Evolutionary conservation across 2,113 vertebrate genomes (phyloP).

Genomic region (Colius striatus): DNA sequence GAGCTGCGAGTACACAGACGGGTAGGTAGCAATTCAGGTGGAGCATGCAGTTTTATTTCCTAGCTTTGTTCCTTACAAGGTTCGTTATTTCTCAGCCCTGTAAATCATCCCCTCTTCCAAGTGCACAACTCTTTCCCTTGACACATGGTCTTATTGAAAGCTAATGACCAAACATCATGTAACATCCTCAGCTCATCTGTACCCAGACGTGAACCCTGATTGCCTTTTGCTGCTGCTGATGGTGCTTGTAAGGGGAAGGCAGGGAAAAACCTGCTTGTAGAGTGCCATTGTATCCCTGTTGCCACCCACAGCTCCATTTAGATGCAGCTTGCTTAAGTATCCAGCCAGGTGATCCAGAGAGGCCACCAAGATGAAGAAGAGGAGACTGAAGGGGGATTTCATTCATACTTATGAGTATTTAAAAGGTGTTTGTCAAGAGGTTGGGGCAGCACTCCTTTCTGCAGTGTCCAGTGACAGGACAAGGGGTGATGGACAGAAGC

Average conservation of each 20-base stretch:
- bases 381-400: too few relatives aligned
- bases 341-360: not conserved
- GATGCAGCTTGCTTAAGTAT: not conserved
- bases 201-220: not conserved
- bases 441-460: too few relatives aligned
- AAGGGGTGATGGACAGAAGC: too few relatives aligned
- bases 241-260: not conserved
- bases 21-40: constrained; percentile 46
- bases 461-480: too few relatives aligned
- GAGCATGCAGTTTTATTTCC: constrained; percentile 14
- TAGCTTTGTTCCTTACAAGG: constrained; percentile 51
- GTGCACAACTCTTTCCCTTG: constrained; percentile 1
- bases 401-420: too few relatives aligned
- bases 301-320: not conserved
- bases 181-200: not conserved
- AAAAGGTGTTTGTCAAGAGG: too few relatives aligned
- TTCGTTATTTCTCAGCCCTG: constrained; percentile 1
- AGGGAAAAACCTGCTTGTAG: not conserved
- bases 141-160: not conserved
- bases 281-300: not conserved
- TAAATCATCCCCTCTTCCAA: constrained; percentile 15
- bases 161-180: constrained; percentile 47
- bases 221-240: not conserved
- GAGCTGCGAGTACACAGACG: constrained; percentile 28
- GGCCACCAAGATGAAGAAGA: too few relatives aligned